Percentiles rank a stretch among this genome's conserved stretches.
phyloP scores from a whole-genome alignment of 1,140 invertebrate species.

The Octopus sinensis region DNA sequence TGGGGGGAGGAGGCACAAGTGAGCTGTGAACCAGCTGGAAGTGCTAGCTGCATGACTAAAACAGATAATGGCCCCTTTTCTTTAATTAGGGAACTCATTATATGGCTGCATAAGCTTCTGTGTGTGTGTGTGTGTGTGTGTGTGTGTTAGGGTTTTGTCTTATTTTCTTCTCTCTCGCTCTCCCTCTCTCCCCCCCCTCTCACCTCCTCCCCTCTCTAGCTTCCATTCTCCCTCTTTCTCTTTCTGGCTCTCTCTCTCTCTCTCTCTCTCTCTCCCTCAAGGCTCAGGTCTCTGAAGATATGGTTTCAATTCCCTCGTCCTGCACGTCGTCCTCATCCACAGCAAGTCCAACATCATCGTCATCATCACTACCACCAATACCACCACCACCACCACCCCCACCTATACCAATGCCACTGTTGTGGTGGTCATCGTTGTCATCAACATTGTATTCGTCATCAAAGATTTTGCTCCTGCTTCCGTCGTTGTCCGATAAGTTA shows the following conservation, averaged over 20 bases:
- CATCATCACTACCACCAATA: background rate
- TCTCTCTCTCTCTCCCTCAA: background rate
- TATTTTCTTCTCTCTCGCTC: background rate
- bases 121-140: background rate
- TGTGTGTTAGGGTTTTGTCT: background rate
- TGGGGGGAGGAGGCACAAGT: too few relatives aligned
- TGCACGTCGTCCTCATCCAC: background rate
- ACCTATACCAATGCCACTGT: background rate
- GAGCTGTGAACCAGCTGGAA: too few relatives aligned
- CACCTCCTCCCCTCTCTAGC: background rate
- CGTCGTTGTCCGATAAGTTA: conserved; percentile 21
- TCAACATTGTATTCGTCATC: conserved; percentile 13
- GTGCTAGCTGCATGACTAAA: too few relatives aligned
- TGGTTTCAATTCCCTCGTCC: conserved; percentile 13
- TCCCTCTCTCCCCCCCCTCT: too few relatives aligned
- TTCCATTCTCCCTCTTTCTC: background rate
- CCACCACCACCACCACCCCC: background rate
- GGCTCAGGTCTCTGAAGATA: background rate
- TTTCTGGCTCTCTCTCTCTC: background rate
- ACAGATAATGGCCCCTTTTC: background rate
- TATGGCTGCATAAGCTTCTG: background rate
- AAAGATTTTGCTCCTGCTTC: conserved; percentile 4
- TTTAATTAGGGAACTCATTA: background rate
- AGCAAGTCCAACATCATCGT: background rate
- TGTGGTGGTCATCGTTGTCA: background rate